Evolutionary conservation across 2,797 vertebrate species (phyloP), one percentile per base, ranked within the genome.

Genomic region (Galago senegalensis): DNA sequence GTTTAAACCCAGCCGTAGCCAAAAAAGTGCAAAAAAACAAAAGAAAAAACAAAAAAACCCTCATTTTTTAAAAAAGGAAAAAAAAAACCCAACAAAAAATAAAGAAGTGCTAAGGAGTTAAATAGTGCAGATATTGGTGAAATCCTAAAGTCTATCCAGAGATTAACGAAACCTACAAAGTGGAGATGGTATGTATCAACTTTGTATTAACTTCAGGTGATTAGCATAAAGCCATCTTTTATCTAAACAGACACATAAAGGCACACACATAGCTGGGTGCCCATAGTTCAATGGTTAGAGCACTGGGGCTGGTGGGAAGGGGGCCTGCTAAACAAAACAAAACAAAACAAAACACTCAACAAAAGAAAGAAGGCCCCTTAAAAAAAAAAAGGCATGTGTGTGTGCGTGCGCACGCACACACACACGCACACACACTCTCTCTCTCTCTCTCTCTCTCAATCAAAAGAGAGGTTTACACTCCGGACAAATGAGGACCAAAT

Each of bases 71-170:
- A 49, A 49, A 49, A 46, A 46, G 34, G n/a, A 37, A 5, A 40
- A 72, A 72, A 40, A 37, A 70, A 70, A 18, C 10, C 46, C 46
- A 49, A 49, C 16, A 46, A 27, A 29, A 75, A 75, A 27, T 40
- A 16, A 29, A 89, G 17, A 65, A 93, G 83, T 89, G 31, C 67
- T 70, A 85, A 96, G 56, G 43, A 95, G 61, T 69, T 93, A 73
- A 89, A 73, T 2, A 72, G 61, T 70, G 25, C 7, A 56, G 89
- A 23, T 63, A 34, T 67, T 27, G 84, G 37, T 56, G 40, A 81
- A 95, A 80, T 21, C 3, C n/a, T 18, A 61, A 72, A 29, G 11
- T 53, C 67, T 82, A 20, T 63, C 67, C 56, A 96, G 89, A 94
- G 65, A 83, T 73, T 53, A 95, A 79, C 46, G 40, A 94, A 75